These are phyloP conservation scores for Morpho helenor DNA, from an alignment of 2,888 invertebrate species.

Conservation along the genomic window DNA sequence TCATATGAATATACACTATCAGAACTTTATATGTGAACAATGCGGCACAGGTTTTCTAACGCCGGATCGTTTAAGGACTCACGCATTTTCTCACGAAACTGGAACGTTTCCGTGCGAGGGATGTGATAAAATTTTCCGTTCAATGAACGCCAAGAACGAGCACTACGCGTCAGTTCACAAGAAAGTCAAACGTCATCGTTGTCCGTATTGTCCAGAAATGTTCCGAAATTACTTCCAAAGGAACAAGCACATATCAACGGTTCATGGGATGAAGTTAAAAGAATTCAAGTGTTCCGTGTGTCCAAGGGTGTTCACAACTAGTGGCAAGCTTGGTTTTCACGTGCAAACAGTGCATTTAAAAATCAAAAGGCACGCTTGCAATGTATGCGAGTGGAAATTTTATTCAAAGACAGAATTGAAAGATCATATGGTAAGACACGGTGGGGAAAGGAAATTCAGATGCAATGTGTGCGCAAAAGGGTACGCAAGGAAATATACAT, in stretches of 20 bases:
- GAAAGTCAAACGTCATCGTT: slow-evolving; percentile 60
- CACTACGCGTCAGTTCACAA: slow-evolving; percentile 72
- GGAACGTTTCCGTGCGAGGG: slow-evolving; percentile 61
- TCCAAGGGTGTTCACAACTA: slow-evolving; percentile 57
- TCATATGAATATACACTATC: slow-evolving; percentile 71
- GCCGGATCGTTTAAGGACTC: slow-evolving; percentile 55
- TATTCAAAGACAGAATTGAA: slow-evolving; percentile 75
- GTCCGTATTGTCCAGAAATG: slow-evolving; percentile 60
- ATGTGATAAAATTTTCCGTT: slow-evolving; percentile 72
- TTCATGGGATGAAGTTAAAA: slow-evolving; percentile 61
- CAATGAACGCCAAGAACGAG: slow-evolving; percentile 63
- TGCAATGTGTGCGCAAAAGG: slow-evolving; percentile 73
- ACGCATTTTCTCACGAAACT: slow-evolving; percentile 57
- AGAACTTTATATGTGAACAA: slow-evolving; percentile 66
- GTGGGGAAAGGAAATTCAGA: slow-evolving; percentile 69
- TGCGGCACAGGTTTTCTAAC: slow-evolving; percentile 67
- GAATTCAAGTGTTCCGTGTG: slow-evolving; percentile 65
- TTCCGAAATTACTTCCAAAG: slow-evolving; percentile 68
- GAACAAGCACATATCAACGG: slow-evolving; percentile 56
- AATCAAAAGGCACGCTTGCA: slow-evolving; percentile 62
- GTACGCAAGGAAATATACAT: slow-evolving; percentile 66
- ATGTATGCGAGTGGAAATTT: slow-evolving; percentile 74
- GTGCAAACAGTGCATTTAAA: slow-evolving; percentile 65
- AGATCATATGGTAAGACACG: slow-evolving; percentile 74
- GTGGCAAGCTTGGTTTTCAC: slow-evolving; percentile 61